Conservation (phyloP, 1,140 invertebrate species). For the Brachionus manjavacas region DNA sequence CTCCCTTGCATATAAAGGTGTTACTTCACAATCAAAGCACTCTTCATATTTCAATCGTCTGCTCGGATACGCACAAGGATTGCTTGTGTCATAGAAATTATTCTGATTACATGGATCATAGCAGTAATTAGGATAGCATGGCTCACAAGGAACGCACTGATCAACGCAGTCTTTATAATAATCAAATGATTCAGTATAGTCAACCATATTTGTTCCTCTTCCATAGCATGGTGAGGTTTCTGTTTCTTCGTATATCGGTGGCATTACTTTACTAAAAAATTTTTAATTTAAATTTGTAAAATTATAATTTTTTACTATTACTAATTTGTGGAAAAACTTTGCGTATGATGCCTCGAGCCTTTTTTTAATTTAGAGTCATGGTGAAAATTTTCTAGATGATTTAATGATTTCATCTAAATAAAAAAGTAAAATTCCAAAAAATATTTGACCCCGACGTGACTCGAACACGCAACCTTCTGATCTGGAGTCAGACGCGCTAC, state of each 20-base stretch:
- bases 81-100: neutral
- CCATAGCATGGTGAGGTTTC: neutral
- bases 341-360: neutral
- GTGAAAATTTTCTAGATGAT: neutral
- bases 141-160: neutral
- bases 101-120: neutral
- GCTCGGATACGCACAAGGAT: neutral
- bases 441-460: conserved; percentile 43
- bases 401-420: neutral
- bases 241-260: neutral
- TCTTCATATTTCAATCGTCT: neutral
- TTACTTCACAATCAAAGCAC: neutral
- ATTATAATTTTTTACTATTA: neutral
- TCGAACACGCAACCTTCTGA: conserved; percentile 44
- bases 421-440: neutral
- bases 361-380: neutral
- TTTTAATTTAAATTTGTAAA: neutral
- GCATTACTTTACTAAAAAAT: conserved; percentile 1
- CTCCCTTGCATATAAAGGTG: neutral
- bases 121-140: neutral
- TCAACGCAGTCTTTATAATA: neutral
- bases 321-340: neutral
- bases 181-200: conserved; percentile 1
- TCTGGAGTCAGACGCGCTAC: conserved; percentile 44
- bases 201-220: neutral